These are phyloP conservation scores for Myiotriccus ornatus DNA, from an alignment of 2,797 vertebrate species.

Conservation along the genomic window DNA sequence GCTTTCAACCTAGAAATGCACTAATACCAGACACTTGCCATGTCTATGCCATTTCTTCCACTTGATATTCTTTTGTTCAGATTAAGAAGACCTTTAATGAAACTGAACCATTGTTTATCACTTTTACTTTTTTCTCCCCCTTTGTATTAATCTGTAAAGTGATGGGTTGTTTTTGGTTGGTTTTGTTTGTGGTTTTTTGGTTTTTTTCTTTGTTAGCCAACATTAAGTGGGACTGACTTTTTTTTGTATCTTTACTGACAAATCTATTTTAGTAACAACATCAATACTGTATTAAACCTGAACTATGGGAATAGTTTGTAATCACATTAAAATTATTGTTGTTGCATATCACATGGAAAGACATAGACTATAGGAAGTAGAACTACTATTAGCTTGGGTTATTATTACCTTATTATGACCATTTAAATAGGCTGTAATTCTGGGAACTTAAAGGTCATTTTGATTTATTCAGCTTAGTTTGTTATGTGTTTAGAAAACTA, in stretches of 20 bases:
- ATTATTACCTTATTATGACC: conserved; percentile 75
- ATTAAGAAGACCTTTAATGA: conserved; percentile 24
- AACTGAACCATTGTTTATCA: conserved; percentile 20
- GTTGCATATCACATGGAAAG: conserved; percentile 42
- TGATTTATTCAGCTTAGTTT: conserved; percentile 75
- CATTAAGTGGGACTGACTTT: conserved; percentile 64
- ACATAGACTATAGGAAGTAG: conserved; percentile 37
- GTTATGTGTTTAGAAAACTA: conserved; percentile 75
- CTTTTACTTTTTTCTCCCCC: background rate
- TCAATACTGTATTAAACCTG: conserved; percentile 78
- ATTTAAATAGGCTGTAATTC: conserved; percentile 75
- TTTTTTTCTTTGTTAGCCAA: background rate
- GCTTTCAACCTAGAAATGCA: background rate
- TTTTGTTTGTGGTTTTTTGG: too few relatives aligned
- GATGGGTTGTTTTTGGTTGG: too few relatives aligned
- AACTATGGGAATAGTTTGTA: conserved; percentile 76
- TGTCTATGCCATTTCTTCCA: background rate
- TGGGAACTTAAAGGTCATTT: conserved; percentile 76
- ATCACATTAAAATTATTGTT: conserved; percentile 75
- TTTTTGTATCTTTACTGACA: conserved; percentile 76
- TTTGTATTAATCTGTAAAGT: background rate
- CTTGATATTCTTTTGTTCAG: conserved; percentile 27
- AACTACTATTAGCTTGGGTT: conserved; percentile 68
- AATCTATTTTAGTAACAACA: conserved; percentile 79
- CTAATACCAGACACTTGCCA: background rate